phyloP scores from a whole-genome alignment of 2,797 vertebrate genomes.

The Sparidentex hasta region DNA sequence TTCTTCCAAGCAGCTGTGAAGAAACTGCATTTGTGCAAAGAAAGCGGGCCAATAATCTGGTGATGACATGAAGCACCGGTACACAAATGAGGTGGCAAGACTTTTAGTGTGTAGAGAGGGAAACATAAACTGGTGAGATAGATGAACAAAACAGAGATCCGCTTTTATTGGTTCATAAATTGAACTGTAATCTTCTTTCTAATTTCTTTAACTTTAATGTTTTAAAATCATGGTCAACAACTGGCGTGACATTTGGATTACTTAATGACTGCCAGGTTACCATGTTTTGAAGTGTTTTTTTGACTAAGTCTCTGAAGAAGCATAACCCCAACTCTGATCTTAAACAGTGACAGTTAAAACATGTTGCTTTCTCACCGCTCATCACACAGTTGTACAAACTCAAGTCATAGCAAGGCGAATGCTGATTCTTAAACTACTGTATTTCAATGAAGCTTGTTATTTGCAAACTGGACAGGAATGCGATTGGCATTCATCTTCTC shows the following conservation, averaged over 20 bases:
- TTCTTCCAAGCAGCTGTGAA: slow-evolving; percentile 20
- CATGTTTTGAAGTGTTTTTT: neutral
- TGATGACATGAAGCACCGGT: slow-evolving; percentile 19
- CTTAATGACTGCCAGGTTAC: neutral
- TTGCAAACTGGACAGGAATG: neutral
- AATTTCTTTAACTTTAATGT: neutral
- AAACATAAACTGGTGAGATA: slow-evolving; percentile 29
- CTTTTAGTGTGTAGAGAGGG: slow-evolving; percentile 19
- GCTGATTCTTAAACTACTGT: neutral
- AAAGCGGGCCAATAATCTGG: slow-evolving; percentile 6
- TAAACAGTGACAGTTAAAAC: neutral
- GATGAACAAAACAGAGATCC: neutral
- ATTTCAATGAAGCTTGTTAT: neutral
- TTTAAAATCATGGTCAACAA: slow-evolving; percentile 4
- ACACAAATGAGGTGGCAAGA: slow-evolving; percentile 9
- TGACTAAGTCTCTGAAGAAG: neutral
- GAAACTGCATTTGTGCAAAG: slow-evolving; percentile 8
- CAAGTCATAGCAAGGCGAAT: neutral
- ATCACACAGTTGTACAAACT: neutral
- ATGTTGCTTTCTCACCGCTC: neutral
- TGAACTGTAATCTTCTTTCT: neutral
- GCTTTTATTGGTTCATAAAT: slow-evolving; percentile 8
- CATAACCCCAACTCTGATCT: neutral
- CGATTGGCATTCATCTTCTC: neutral
- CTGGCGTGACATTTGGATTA: neutral